Evolutionary conservation across 2,113 vertebrate genomes (phyloP).

Genomic region (Tetrao urogallus): DNA sequence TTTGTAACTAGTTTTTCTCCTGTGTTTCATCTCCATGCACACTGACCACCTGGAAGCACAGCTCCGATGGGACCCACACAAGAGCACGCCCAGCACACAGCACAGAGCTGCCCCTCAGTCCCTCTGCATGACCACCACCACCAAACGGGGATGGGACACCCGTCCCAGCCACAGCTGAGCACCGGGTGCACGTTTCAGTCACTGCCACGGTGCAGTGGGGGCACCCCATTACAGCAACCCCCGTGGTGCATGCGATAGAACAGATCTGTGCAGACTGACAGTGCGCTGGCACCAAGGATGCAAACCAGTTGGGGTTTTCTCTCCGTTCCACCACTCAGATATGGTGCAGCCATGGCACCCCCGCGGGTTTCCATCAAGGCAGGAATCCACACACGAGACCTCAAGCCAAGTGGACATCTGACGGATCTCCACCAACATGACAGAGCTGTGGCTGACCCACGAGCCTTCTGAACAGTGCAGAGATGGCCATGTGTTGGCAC

Average conservation of each 20-base stretch:
- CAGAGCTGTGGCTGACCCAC: neutral
- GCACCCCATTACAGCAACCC: neutral
- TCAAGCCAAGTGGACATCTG: slow-evolving; percentile 53
- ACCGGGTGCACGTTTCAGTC: too few species aligned
- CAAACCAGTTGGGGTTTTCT: slow-evolving; percentile 41
- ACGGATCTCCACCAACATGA: slow-evolving; percentile 40
- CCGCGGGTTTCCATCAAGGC: slow-evolving; percentile 33
- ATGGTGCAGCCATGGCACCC: slow-evolving; percentile 45
- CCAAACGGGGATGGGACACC: neutral
- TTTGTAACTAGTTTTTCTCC: slow-evolving; percentile 48
- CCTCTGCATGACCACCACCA: neutral
- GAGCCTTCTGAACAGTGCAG: neutral
- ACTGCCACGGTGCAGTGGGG: too few species aligned
- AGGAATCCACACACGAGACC: slow-evolving; percentile 26
- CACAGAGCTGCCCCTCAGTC: neutral
- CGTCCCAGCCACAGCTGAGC: neutral
- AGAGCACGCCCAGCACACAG: neutral
- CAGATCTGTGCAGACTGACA: neutral
- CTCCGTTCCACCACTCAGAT: slow-evolving; percentile 18
- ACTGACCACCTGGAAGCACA: neutral
- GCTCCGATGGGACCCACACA: neutral
- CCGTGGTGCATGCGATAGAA: neutral
- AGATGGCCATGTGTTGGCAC: neutral
- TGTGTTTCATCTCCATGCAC: slow-evolving; percentile 39
- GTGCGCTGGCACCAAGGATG: slow-evolving; percentile 16